Base-by-base conservation (phyloP, 2,888 invertebrate species). In the Diaphora mendica region DNA sequence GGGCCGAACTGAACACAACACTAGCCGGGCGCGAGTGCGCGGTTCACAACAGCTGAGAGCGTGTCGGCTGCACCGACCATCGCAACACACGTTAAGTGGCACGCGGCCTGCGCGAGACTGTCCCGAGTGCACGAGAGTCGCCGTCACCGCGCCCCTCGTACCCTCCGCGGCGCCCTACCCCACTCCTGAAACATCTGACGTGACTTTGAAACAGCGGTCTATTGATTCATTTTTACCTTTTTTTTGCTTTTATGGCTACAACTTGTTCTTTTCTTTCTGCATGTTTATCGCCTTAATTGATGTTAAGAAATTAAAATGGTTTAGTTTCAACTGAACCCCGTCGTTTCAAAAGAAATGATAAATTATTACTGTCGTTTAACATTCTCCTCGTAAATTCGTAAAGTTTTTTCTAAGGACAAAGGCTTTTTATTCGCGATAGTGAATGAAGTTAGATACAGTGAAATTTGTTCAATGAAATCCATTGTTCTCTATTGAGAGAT, bases 61-160 rank as follows among this genome's bases (percentile, higher is more conserved):
- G 91, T 96, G 93, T 86, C 96, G 96, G 91, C 96, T 95, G 96
- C 96, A 90, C 96, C 96, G 90, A 96, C 93, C 89, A 97, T 96
- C 89, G 96, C 90, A 96, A 92, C 83, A 95, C 95, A 87, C 92
- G 86, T 84, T 77, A 79, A 82, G 86, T 85, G 79, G 87, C 85
- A 87, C 93, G 89, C 90, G 88, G 87, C 81, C 87, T 96, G 91
- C 79, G 97, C 96, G 88, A 96, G 91, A 89, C 96, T 96, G 87
- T 77, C 81, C 81, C 92, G 91, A 90, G 93, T 92, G 83, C 73
- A 81, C 70, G 79, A 76, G 75, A 73, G 73, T 15, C 13, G 8
- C 79, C 73, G 55, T 74, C 76, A 70, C 93, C 92, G 89, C 88
- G 91, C 93, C 90, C 71, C 93, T 91, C 91, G 92, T 91, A 93